Base-by-base conservation (phyloP, 1,140 invertebrate genomes). In the Drosophila auraria region DNA sequence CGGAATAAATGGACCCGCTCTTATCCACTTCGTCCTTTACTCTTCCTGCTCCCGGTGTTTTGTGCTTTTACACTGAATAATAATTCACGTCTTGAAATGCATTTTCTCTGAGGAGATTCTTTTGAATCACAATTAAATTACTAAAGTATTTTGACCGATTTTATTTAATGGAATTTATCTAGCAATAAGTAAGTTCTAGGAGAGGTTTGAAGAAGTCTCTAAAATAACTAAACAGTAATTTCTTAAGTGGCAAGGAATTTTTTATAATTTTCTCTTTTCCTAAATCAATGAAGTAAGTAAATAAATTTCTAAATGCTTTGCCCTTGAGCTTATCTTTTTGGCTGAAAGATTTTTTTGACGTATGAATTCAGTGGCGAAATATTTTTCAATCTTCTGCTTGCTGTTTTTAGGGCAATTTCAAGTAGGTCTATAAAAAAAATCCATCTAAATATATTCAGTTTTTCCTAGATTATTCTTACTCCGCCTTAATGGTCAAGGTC, bases 1-100 rank as follows among this genome's bases (percentile, higher is more conserved):
- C 80, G 58, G 65, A 78, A 80, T 83, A 65, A 80, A 83, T 89
- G 72, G 62, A 71, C 65, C 70, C 38, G 64, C 70, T 63, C 78
- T 63, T 44, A 50, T 42, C 45, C 40, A 42, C 56, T 17, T 45
- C 38, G 14, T 17, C 25, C 30, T 42, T 2, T n/a, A 14, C 61
- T 3, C 11, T 14, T n/a, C 5, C 23, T 36, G 33, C 27, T 8
- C 50, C 36, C 36, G 36, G 9, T 58, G 14, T 15, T 56, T 23
- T 36, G n/a, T 33, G 53, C 17, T 64, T 20, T 14, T 45, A 63
- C 63, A 66, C 58, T 62, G 58, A 12, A 45, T 63, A 25, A 36
- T 63, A 45, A 45, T 66, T 57, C 36, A 40, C 14, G 30, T 15
- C 6, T 6, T 20, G 30, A 8, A 4, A 23, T 15, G 33, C 33